phyloP scores from a whole-genome alignment of 2,888 invertebrate genomes.

The Phaedon cochleariae region DNA sequence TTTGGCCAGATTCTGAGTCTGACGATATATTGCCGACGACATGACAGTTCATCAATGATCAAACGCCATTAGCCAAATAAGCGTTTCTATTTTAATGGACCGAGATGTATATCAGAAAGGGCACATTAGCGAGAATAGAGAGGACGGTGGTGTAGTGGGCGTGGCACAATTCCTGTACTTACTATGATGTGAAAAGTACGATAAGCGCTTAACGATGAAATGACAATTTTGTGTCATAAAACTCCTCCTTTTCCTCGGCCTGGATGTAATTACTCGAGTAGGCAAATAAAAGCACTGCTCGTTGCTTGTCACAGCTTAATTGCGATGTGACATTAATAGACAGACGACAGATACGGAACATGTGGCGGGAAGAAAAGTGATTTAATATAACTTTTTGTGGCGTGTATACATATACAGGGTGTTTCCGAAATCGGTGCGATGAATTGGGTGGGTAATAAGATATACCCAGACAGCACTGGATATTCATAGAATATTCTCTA shows the following conservation, averaged over 20 bases:
- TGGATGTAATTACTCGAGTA: constrained; percentile 32
- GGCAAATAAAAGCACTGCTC: constrained; percentile 40
- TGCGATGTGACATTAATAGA: not conserved
- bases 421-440: no score
- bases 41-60: constrained; percentile 38
- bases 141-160: constrained; percentile 44
- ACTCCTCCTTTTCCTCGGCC: constrained; percentile 47
- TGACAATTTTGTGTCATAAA: constrained; percentile 56
- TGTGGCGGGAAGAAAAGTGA: no score
- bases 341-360: no score
- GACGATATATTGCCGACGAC: constrained; percentile 20
- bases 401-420: no score
- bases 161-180: constrained; percentile 42
- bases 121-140: constrained; percentile 48
- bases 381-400: no score
- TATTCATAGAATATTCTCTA: no score
- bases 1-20: constrained; percentile 6
- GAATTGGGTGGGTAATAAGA: no score
- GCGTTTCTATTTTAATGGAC: constrained; percentile 49
- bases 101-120: constrained; percentile 47
- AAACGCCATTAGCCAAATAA: constrained; percentile 47
- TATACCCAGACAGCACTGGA: no score
- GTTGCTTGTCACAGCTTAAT: constrained; percentile 34
- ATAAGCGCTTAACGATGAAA: constrained; percentile 54
- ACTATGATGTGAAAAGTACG: constrained; percentile 48